phyloP scores from a whole-genome alignment of 2,888 invertebrate genomes.

The Trissolcus brochymenae region DNA sequence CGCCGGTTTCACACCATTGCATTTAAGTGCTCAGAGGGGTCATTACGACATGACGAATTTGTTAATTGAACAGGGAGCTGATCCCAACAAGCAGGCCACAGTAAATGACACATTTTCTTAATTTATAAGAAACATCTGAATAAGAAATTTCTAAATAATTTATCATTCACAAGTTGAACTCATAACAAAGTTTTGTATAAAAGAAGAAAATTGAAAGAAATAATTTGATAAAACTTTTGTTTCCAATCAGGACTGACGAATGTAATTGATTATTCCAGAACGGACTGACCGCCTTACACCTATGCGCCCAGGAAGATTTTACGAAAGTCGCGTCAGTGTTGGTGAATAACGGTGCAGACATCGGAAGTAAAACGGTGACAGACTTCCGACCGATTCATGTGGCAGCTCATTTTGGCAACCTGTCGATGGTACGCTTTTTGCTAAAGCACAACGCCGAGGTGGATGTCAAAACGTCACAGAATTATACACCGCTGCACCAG shows the following conservation, averaged over 20 bases:
- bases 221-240: background rate
- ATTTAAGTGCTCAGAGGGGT: constrained; percentile 96
- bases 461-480: constrained; percentile 82
- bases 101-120: constrained; percentile 52
- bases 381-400: constrained; percentile 98
- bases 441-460: constrained; percentile 93
- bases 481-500: constrained; percentile 96
- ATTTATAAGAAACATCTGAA: background rate
- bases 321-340: constrained; percentile 90
- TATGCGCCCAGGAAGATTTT: constrained; percentile 96
- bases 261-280: constrained; percentile 78
- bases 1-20: constrained; percentile 96
- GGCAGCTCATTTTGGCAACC: constrained; percentile 97
- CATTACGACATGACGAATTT: constrained; percentile 96
- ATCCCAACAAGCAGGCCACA: constrained; percentile 90
- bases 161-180: too few relatives aligned
- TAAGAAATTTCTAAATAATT: too few relatives aligned
- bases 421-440: constrained; percentile 92
- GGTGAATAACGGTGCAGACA: constrained; percentile 85
- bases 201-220: background rate
- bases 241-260: background rate
- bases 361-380: constrained; percentile 85
- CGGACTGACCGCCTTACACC: constrained; percentile 94
- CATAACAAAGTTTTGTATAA: background rate
- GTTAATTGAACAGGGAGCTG: constrained; percentile 92